Conservation (phyloP, 2,888 invertebrate species). For the Branchellion lobata region DNA sequence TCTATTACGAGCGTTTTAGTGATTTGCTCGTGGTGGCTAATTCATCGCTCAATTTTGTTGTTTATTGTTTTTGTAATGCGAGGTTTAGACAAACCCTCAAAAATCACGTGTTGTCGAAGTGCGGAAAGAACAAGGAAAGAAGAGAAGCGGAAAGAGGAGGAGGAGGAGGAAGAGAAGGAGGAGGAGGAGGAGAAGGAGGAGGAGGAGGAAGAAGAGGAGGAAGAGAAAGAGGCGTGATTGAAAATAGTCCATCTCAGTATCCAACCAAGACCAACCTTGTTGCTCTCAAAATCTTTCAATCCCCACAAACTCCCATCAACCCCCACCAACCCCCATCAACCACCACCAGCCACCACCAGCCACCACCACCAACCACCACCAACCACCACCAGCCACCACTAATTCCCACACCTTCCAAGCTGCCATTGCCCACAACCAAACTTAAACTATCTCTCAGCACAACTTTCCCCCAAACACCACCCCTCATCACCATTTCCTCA, state of each 20-base stretch:
- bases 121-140: background rate
- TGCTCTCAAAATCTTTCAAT: too few species aligned
- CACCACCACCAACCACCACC: background rate
- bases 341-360: background rate
- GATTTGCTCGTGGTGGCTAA: conserved; percentile 53
- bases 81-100: conserved; percentile 51
- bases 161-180: background rate
- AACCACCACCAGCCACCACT: background rate
- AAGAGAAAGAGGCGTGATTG: background rate
- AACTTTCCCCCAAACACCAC: background rate
- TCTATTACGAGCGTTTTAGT: conserved; percentile 53
- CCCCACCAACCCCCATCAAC: background rate
- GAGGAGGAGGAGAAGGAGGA: background rate
- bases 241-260: background rate
- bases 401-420: background rate
- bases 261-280: too few species aligned
- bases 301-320: background rate
- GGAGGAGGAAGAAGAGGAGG: background rate
- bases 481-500: too few species aligned
- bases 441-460: background rate
- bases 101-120: conserved; percentile 47
- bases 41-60: conserved; percentile 53
- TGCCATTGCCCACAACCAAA: background rate
- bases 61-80: conserved; percentile 53
- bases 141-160: background rate